Evolutionary conservation across 1,140 invertebrate genomes (phyloP), one percentile per base, ranked within the genome.

Genomic region (Musca domestica): DNA sequence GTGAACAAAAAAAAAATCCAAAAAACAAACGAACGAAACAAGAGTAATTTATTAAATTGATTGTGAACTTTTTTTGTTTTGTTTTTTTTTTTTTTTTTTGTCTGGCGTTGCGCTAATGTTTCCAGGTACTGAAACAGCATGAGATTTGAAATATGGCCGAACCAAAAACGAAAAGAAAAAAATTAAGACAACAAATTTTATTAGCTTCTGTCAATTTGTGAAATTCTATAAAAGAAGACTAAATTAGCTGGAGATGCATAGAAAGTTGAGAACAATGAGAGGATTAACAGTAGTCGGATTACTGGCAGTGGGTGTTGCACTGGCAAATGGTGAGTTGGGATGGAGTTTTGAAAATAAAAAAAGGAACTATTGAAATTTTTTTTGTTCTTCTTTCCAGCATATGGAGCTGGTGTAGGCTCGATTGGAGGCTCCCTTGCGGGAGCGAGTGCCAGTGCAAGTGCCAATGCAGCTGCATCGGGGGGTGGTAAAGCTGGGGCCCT

Each of bases 211-310:
- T 34, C 27, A 34, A 12, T 34, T 34, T n/a, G n/a, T 1, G 17
- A 27, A 61, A 19, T 34, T 61, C 27, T 61, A 61, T 61, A 61
- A 61, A 61, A 61, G 27, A 61, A 61, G 27, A 19, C n/a, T 41
- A 12, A 41, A 41, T 41, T 41, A 41, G 34, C 34, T 41, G 2
- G 6, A 12, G 34, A 41, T 41, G 34, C 34, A 41, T 54, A 56
- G 46, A 52, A 30, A 69, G 49, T 65, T 65, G n/a, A 30, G n/a
- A 69, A 19, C 63, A 69, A 41, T 69, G 67, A 49, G 63, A 65
- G 63, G 5, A 25, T 10, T 69, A 15, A 34, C 48, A 56, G 61
- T 65, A 15, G 64, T 69, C 34, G 49, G 48, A 54, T 65, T 56
- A 23, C 17, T 65, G 20, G 15, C 67, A 27, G 22, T 56, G 25